Percentiles rank a stretch among this genome's conserved stretches.
These are phyloP conservation scores for Neosilurus mollespiculum DNA, from an alignment of 2,797 vertebrate species.

Conservation along the genomic window DNA sequence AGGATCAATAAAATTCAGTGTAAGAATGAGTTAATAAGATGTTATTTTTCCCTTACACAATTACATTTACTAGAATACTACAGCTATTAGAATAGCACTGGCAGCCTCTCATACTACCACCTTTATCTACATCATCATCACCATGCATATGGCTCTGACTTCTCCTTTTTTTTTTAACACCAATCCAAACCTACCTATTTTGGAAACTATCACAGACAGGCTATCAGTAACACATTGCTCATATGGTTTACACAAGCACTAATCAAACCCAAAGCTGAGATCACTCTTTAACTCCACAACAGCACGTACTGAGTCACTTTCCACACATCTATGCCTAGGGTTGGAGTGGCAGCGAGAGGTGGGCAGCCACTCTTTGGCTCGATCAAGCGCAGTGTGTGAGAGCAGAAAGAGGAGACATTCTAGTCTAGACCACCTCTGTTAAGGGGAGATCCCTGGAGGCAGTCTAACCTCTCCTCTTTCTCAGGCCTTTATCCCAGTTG, in stretches of 20 bases:
- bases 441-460: slow-evolving; percentile 66
- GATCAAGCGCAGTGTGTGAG: slow-evolving; percentile 56
- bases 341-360: slow-evolving; percentile 25
- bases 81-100: neutral
- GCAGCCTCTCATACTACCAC: neutral
- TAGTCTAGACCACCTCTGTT: slow-evolving; percentile 71
- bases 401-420: slow-evolving; percentile 54
- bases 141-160: neutral
- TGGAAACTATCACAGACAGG: slow-evolving; percentile 18
- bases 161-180: neutral
- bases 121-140: neutral
- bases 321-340: slow-evolving; percentile 51
- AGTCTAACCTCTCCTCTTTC: slow-evolving; percentile 70
- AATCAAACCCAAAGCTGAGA: slow-evolving; percentile 63
- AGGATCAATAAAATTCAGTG: neutral
- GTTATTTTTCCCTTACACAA: neutral
- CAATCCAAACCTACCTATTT: neutral
- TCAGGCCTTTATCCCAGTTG: slow-evolving; percentile 63
- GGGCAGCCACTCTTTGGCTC: slow-evolving; percentile 33
- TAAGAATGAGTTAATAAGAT: neutral
- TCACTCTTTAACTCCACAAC: slow-evolving; percentile 52
- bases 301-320: slow-evolving; percentile 60
- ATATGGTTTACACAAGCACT: slow-evolving; percentile 69
- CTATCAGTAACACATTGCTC: slow-evolving; percentile 50
- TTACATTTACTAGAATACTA: neutral